Conservation (phyloP, 2,888 invertebrate species). For the Laspeyria flexula region DNA sequence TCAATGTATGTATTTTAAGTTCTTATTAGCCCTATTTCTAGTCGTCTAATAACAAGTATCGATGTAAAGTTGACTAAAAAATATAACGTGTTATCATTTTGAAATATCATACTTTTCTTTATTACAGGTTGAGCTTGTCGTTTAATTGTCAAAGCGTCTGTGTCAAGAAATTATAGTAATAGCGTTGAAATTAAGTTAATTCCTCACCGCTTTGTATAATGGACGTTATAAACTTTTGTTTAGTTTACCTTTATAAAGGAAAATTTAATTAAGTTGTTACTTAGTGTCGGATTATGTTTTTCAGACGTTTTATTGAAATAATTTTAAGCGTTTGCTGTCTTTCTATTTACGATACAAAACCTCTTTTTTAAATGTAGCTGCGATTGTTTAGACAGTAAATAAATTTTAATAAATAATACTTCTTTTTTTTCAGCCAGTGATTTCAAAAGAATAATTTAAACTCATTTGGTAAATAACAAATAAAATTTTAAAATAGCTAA, state of each 20-base stretch:
- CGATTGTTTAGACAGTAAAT: background rate
- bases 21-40: too few relatives aligned
- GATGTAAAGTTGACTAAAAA: background rate
- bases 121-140: constrained; percentile 17
- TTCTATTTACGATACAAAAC: too few relatives aligned
- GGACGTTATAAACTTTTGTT: constrained; percentile 35
- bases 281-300: too few relatives aligned
- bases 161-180: constrained; percentile 52
- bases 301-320: too few relatives aligned
- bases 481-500: constrained; percentile 65
- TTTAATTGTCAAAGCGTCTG: constrained; percentile 32
- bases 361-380: too few relatives aligned
- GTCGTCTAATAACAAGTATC: too few relatives aligned
- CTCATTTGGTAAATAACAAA: constrained; percentile 43
- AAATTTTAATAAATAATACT: background rate
- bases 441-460: background rate
- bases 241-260: constrained; percentile 19
- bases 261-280: too few relatives aligned
- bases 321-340: too few relatives aligned
- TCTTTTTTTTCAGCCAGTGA: background rate
- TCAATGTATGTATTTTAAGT: too few relatives aligned
- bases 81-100: constrained; percentile 11
- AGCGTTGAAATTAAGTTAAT: constrained; percentile 50
- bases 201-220: constrained; percentile 47
- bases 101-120: constrained; percentile 6